These are phyloP conservation scores for Sebastes itinus DNA, from an alignment of 2,797 vertebrate species.

Conservation along the genomic window DNA sequence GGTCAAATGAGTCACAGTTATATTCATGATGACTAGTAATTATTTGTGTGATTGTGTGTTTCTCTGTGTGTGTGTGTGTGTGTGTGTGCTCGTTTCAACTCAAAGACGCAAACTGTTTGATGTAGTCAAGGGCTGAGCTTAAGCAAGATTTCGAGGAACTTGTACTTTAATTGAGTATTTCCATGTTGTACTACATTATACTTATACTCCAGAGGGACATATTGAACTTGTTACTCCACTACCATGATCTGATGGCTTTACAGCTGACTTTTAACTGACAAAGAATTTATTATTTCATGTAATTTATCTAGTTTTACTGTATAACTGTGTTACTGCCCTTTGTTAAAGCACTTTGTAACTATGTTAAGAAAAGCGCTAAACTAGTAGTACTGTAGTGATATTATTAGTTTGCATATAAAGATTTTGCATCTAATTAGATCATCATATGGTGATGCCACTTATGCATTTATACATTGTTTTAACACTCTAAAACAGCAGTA, in stretches of 20 bases:
- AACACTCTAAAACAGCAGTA: not conserved
- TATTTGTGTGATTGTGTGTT: not conserved
- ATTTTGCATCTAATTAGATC: not conserved
- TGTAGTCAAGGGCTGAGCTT: not conserved
- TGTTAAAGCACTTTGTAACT: not conserved
- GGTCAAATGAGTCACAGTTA: constrained; percentile 9
- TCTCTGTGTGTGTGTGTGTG: not conserved
- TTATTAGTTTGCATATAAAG: not conserved
- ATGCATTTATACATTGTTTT: not conserved
- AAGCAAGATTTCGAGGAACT: not conserved
- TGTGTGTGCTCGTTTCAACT: not conserved
- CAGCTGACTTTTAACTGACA: not conserved
- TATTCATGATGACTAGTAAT: not conserved
- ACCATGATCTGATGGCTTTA: not conserved
- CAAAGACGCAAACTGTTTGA: not conserved
- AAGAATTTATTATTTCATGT: not conserved
- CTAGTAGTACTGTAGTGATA: not conserved
- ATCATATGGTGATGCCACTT: not conserved
- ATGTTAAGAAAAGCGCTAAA: not conserved
- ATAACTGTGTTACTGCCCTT: not conserved
- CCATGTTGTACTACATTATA: not conserved
- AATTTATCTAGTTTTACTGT: not conserved
- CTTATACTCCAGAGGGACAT: not conserved
- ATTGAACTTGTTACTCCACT: not conserved
- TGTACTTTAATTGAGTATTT: not conserved